phyloP scores from a whole-genome alignment of 2,888 invertebrate genomes.

The Nezara viridula region DNA sequence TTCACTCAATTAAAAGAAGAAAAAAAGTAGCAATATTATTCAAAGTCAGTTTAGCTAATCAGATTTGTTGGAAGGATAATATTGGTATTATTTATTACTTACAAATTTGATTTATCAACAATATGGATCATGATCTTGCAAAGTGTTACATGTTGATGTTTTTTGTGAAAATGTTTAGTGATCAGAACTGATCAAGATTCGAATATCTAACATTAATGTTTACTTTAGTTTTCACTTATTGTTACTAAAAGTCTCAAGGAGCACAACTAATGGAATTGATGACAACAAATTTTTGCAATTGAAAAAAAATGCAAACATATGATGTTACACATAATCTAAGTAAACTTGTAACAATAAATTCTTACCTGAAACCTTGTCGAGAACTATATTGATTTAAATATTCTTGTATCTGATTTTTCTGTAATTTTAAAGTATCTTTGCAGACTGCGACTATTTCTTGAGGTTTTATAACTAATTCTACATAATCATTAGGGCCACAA shows the following conservation, averaged over 20 bases:
- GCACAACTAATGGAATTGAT: background rate
- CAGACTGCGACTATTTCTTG: conserved; percentile 47
- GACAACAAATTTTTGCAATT: background rate
- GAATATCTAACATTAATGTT: background rate
- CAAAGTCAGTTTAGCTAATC: no score
- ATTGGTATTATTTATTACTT: no score
- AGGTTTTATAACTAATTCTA: conserved; percentile 19
- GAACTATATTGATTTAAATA: background rate
- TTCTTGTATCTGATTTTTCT: conserved; percentile 42
- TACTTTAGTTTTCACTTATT: background rate
- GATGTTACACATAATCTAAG: no score
- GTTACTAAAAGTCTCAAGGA: background rate
- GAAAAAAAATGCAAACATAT: no score
- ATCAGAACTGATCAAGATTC: background rate
- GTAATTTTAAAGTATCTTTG: conserved; percentile 48
- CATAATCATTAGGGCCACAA: conserved; percentile 49
- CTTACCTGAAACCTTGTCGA: conserved; percentile 25
- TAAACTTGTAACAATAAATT: no score
- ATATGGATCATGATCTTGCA: no score
- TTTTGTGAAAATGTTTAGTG: no score
- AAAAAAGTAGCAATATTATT: no score
- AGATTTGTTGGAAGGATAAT: no score
- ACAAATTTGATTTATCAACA: no score
- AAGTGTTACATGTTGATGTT: no score
- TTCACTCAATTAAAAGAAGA: no score